Conservation (phyloP, 2,888 invertebrate genomes). For the Aporophyla nigra region DNA sequence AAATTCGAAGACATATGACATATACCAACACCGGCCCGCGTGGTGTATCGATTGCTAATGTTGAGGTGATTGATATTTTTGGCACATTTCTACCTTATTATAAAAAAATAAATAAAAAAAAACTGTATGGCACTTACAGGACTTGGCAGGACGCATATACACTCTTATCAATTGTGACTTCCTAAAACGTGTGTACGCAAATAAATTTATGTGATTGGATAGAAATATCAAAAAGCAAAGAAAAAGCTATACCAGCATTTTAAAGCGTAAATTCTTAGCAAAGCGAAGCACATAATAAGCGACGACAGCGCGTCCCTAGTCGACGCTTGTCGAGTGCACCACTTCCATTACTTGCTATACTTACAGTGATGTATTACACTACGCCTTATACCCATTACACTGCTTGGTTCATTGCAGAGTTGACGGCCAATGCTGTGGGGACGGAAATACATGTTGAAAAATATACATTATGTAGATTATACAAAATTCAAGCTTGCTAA, state of each 20-base stretch:
- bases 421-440: neutral
- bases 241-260: conserved; percentile 18
- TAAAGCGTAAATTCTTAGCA: conserved; percentile 19
- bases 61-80: too few species aligned
- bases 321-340: conserved; percentile 53
- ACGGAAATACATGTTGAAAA: conserved; percentile 3
- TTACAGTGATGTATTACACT: conserved; percentile 50
- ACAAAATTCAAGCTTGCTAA: neutral
- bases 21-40: too few species aligned
- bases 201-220: too few species aligned
- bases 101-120: too few species aligned
- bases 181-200: too few species aligned
- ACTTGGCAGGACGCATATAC: too few species aligned
- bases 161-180: too few species aligned
- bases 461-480: neutral
- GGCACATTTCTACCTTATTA: too few species aligned
- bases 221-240: neutral
- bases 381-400: conserved; percentile 21
- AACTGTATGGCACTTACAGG: too few species aligned
- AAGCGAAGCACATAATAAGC: conserved; percentile 41
- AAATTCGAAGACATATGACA: too few species aligned
- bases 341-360: conserved; percentile 61
- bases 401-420: conserved; percentile 16
- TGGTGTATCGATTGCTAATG: too few species aligned
- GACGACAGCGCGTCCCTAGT: conserved; percentile 55